Base-by-base conservation (phyloP, 2,113 vertebrate genomes). In the Trichechus manatus region DNA sequence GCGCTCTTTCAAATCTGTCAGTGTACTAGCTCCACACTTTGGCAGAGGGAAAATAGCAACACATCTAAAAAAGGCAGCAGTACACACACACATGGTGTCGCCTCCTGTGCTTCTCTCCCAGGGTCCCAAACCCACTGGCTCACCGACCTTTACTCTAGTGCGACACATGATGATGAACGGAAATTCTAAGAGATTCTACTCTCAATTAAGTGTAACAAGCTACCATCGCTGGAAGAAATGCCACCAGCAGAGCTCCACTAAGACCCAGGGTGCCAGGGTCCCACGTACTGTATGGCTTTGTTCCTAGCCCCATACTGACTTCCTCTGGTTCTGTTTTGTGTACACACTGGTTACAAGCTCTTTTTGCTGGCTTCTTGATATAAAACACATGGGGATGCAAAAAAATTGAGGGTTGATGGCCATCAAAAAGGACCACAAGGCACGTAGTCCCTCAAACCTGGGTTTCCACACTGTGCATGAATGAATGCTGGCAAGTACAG, bases 21-120 rank as follows among this genome's bases (percentile, higher is more conserved):
- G 29, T 7, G 33, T 39, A 79, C n/a, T 82, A 1, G 25, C 68
- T 82, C 59, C n/a, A 39, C 72, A 56, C 53, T 61, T 31, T 90
- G 87, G 87, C 79, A 80, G 81, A 95, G 20, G 20, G 72, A 63
- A 95, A 93, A 82, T 17, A 87, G 66, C 63, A 61, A 81, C 94
- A 80, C 47, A 50, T 29, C 50, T 86, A 39, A 79, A 79, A 80
- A 83, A 92, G 27, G 70, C 10, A 64, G 50, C 50, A 53, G 50
- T 53, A 53, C 50, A 11, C 44, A 25, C 31, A 82, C 4, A 53
- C 50, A 25, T 79, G 59, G 80, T 11, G 33, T 25, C 42, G 31
- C 66, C 29, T 94, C 70, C 27, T 19, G 4, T n/a, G 20, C 36
- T 61, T 91, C 64, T 89, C 72, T 42, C 39, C 31, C 29, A n/a